These are phyloP conservation scores for Drosophila nr. perissopoda DNA, from an alignment of 2,888 invertebrate species.

Conservation along the genomic window DNA sequence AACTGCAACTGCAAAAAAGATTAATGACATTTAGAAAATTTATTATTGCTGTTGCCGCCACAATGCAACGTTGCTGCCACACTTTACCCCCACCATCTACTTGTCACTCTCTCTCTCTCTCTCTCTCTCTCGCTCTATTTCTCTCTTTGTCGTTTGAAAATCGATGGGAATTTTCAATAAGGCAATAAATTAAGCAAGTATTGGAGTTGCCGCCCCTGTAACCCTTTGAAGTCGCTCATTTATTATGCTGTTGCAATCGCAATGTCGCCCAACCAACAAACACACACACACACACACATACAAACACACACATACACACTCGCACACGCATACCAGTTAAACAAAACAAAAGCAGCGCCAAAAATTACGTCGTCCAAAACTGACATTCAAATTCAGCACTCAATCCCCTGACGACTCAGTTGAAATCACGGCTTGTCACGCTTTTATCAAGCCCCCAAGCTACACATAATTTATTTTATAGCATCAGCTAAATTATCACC, in stretches of 20 bases:
- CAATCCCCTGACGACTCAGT: neutral
- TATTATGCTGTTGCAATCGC: constrained; percentile 73
- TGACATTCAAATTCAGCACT: constrained; percentile 50
- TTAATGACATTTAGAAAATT: constrained; percentile 79
- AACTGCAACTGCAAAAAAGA: constrained; percentile 63
- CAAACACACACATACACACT: neutral
- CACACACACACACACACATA: constrained; percentile 1
- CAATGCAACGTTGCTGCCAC: constrained; percentile 52
- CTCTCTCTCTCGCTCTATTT: neutral
- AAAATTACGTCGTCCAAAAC: constrained; percentile 29
- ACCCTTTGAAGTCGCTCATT: constrained; percentile 65
- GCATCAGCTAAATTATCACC: constrained; percentile 67
- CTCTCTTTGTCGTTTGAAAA: constrained; percentile 24
- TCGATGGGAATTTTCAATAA: constrained; percentile 70
- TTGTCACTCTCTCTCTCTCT: neutral
- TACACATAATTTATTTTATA: constrained; percentile 57
- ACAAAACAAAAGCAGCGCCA: constrained; percentile 24
- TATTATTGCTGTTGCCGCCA: constrained; percentile 72
- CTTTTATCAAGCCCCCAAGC: constrained; percentile 32
- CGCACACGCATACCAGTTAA: neutral
- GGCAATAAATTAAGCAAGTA: constrained; percentile 66
- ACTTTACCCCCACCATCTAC: constrained; percentile 11
- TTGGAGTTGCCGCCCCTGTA: constrained; percentile 26
- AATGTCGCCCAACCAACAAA: constrained; percentile 19
- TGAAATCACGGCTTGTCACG: constrained; percentile 43